Percentiles rank a stretch among this genome's conserved stretches.
Conservation (phyloP, 1,140 invertebrate species). For the Rhopalosiphum padi region DNA sequence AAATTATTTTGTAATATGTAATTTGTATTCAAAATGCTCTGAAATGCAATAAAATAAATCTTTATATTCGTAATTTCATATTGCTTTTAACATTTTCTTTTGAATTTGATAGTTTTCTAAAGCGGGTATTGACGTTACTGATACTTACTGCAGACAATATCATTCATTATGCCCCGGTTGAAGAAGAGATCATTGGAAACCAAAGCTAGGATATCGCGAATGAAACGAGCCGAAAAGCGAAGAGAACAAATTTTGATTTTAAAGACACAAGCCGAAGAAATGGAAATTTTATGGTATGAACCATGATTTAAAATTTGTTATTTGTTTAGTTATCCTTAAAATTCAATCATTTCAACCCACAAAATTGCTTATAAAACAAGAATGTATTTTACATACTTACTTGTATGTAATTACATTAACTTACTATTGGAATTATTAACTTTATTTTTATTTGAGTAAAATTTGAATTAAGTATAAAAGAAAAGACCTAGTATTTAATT, state of each 20-base stretch:
- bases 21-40: slow-evolving; percentile 7
- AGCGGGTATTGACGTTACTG: background rate
- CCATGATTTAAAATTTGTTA: background rate
- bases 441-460: background rate
- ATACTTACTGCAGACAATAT: background rate
- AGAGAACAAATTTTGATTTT: slow-evolving; percentile 49
- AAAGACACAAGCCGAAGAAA: slow-evolving; percentile 52
- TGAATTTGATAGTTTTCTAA: background rate
- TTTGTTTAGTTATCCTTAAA: background rate
- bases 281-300: slow-evolving; percentile 56
- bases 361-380: background rate
- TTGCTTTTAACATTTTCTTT: background rate
- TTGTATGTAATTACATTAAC: background rate
- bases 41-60: slow-evolving; percentile 21
- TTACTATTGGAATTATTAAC: background rate
- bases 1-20: background rate
- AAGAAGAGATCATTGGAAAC: slow-evolving; percentile 51
- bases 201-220: slow-evolving; percentile 51
- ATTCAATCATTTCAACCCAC: background rate
- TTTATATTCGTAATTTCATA: background rate
- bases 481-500: background rate
- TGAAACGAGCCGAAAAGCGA: slow-evolving; percentile 53
- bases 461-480: background rate
- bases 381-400: background rate
- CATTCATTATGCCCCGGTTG: slow-evolving; percentile 27